Conservation (phyloP, 1,140 invertebrate genomes). For the Zaprionus ornatus region DNA sequence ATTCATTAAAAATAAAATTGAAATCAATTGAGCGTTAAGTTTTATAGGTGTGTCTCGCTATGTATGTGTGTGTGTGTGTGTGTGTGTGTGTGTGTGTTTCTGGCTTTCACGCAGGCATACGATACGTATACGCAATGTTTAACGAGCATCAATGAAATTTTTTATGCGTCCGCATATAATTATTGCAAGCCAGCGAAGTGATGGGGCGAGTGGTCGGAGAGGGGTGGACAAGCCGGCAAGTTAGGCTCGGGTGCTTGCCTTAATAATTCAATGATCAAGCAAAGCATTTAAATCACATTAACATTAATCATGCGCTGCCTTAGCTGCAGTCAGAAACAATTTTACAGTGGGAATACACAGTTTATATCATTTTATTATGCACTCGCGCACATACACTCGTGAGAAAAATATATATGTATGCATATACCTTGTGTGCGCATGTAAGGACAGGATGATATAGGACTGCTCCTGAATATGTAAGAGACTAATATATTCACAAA, state of each 20-base stretch:
- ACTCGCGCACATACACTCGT: conserved; percentile 6
- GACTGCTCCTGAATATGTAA: background rate
- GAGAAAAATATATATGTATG: background rate
- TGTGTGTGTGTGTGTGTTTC: conserved; percentile 17
- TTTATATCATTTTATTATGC: conserved; percentile 43
- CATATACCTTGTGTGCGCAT: background rate
- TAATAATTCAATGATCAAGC: conserved; percentile 61
- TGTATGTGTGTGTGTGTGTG: background rate
- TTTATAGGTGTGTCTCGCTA: conserved; percentile 22
- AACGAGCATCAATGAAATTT: conserved; percentile 63
- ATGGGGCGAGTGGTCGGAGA: background rate
- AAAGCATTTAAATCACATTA: conserved; percentile 65
- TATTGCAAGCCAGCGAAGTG: conserved; percentile 26
- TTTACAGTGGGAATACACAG: conserved; percentile 51
- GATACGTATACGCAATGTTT: conserved; percentile 55
- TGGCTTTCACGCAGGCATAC: conserved; percentile 11
- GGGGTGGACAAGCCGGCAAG: background rate
- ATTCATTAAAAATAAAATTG: conserved; percentile 69
- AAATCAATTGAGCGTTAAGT: conserved; percentile 68
- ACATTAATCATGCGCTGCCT: conserved; percentile 55
- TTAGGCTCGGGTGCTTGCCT: conserved; percentile 31
- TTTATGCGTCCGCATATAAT: conserved; percentile 62
- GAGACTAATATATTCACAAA: background rate
- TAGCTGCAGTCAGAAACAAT: conserved; percentile 36
- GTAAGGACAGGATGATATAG: background rate